Conservation (phyloP, 1,140 invertebrate species). For the Carcinoscorpius rotundicauda region DNA sequence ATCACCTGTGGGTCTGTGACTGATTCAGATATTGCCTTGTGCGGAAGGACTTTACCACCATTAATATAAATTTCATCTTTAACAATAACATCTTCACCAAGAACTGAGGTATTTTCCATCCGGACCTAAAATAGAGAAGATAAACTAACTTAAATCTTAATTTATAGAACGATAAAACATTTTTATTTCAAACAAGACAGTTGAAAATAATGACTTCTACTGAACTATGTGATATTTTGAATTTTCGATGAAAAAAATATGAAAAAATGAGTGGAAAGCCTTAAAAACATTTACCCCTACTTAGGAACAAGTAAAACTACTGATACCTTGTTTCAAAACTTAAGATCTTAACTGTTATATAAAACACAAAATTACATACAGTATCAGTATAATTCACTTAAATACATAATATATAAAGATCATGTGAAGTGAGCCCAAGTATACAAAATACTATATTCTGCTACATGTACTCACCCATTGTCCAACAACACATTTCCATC, state of each 20-base stretch:
- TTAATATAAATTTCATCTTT: constrained; percentile 98
- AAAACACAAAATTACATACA: no score
- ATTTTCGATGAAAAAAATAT: no score
- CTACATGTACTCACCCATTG: constrained; percentile 54
- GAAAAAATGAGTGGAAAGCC: no score
- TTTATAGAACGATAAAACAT: background rate
- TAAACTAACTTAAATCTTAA: background rate
- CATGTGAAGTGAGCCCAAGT: background rate
- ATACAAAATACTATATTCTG: background rate
- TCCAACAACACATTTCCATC: constrained; percentile 88
- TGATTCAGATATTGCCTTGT: constrained; percentile 88
- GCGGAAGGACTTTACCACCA: constrained; percentile 92
- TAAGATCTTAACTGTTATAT: no score
- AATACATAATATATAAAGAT: no score
- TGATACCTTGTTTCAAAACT: no score
- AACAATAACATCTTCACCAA: constrained; percentile 95
- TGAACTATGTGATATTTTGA: no score
- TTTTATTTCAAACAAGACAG: no score
- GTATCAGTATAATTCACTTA: no score
- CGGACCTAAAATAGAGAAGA: constrained; percentile 45
- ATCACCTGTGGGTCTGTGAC: constrained; percentile 97
- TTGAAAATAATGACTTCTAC: no score
- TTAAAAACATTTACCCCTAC: no score
- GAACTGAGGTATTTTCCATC: constrained; percentile 93
- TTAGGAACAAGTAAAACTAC: no score